Evolutionary conservation across 1,140 invertebrate species (phyloP).

Genomic region (Drosophila punjabiensis): DNA sequence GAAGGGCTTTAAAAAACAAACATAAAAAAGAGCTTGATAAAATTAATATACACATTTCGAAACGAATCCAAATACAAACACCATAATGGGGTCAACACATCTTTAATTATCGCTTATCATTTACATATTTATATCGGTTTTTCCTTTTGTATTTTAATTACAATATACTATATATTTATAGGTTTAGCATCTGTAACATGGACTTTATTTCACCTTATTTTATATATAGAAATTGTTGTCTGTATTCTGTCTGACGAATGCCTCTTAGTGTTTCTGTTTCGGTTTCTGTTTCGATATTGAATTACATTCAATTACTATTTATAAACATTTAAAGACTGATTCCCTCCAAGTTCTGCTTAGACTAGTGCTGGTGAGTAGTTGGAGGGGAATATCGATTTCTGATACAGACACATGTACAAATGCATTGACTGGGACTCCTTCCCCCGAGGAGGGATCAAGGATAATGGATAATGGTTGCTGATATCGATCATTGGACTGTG

Average conservation of each 20-base stretch:
- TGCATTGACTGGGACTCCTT: neutral
- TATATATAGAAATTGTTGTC: conserved; percentile 53
- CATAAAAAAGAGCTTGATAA: conserved; percentile 17
- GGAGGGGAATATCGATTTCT: conserved; percentile 15
- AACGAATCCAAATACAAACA: conserved; percentile 15
- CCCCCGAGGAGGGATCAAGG: neutral
- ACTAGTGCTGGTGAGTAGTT: conserved; percentile 40
- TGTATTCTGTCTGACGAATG: neutral
- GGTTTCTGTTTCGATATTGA: conserved; percentile 47
- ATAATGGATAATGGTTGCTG: conserved; percentile 1
- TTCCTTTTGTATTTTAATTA: conserved; percentile 45
- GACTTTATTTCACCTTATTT: conserved; percentile 70
- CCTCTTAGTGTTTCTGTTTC: neutral
- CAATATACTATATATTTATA: conserved; percentile 60
- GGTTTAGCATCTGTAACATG: conserved; percentile 68
- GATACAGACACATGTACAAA: conserved; percentile 34
- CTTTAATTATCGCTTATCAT: conserved; percentile 65
- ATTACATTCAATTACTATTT: conserved; percentile 60
- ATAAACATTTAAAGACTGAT: conserved; percentile 50
- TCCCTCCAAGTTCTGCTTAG: conserved; percentile 19
- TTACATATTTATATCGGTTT: conserved; percentile 59
- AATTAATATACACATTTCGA: conserved; percentile 33
- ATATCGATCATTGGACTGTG: conserved; percentile 23
- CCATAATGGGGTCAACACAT: conserved; percentile 56
- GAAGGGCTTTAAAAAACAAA: neutral